phyloP scores from a whole-genome alignment of 1,140 invertebrate genomes.

The Rhagoletis zephyria region DNA sequence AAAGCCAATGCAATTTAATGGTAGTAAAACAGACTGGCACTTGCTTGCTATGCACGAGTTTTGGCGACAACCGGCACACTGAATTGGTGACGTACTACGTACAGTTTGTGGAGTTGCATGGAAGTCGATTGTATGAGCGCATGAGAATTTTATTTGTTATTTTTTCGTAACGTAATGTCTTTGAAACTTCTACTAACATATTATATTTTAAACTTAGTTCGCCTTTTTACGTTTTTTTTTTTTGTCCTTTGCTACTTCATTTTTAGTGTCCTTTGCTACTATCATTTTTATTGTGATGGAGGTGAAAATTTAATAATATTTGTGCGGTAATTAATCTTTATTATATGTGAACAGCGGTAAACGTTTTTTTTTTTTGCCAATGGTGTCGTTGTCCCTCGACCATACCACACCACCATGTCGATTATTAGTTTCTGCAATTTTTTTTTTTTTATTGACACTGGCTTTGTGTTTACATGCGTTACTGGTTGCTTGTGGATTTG shows the following conservation, averaged over 20 bases:
- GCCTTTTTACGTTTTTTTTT: no score
- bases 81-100: no score
- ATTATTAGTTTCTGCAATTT: not conserved
- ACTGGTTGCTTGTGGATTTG: not conserved
- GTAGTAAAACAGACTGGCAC: not conserved
- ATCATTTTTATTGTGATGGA: not conserved
- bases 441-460: not conserved
- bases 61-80: no score
- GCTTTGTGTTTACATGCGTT: not conserved
- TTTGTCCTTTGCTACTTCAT: no score
- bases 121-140: no score
- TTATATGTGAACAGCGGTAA: not conserved
- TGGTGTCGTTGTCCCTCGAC: not conserved
- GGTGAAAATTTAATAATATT: not conserved
- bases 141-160: no score
- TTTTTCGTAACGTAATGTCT: no score
- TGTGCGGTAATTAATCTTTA: conserved; percentile 15
- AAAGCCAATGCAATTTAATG: not conserved
- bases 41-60: not conserved
- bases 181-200: no score
- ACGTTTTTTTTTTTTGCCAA: no score
- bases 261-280: no score
- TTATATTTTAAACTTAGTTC: no score
- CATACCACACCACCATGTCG: not conserved
- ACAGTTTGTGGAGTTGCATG: no score